These are phyloP conservation scores for Paralichthys olivaceus DNA, from an alignment of 2,113 vertebrate genomes.

Conservation along the genomic window DNA sequence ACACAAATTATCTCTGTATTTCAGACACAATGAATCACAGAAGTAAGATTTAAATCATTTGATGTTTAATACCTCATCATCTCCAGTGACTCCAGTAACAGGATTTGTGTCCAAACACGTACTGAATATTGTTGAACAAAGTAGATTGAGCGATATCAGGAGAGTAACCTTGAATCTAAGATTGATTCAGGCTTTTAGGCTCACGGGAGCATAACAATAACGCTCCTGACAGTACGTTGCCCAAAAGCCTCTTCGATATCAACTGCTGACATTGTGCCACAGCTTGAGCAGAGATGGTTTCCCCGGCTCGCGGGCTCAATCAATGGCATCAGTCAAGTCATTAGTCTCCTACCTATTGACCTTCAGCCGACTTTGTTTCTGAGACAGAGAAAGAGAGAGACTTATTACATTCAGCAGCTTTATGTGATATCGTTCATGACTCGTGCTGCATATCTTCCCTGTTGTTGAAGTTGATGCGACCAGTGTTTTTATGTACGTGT, in stretches of 20 bases:
- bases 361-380: slow-evolving; percentile 53
- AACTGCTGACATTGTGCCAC: slow-evolving; percentile 33
- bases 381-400: slow-evolving; percentile 9
- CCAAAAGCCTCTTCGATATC: slow-evolving; percentile 57
- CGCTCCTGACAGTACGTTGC: slow-evolving; percentile 57
- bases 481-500: slow-evolving; percentile 10
- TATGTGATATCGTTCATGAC: neutral
- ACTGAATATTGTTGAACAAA: slow-evolving; percentile 48
- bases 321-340: slow-evolving; percentile 69
- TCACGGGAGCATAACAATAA: slow-evolving; percentile 48
- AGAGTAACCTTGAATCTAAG: slow-evolving; percentile 49
- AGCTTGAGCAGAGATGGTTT: slow-evolving; percentile 50
- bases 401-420: neutral
- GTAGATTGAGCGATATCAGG: slow-evolving; percentile 35
- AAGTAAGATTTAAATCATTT: slow-evolving; percentile 17
- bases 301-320: slow-evolving; percentile 62
- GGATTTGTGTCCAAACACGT: neutral
- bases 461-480: neutral
- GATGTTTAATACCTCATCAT: slow-evolving; percentile 22
- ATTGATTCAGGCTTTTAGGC: slow-evolving; percentile 63
- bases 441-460: neutral
- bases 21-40: slow-evolving; percentile 15
- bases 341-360: slow-evolving; percentile 67
- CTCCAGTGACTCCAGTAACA: slow-evolving; percentile 5
- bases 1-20: neutral